These are phyloP conservation scores for Agonopterix arenella DNA, from an alignment of 2,888 invertebrate genomes.

Conservation along the genomic window DNA sequence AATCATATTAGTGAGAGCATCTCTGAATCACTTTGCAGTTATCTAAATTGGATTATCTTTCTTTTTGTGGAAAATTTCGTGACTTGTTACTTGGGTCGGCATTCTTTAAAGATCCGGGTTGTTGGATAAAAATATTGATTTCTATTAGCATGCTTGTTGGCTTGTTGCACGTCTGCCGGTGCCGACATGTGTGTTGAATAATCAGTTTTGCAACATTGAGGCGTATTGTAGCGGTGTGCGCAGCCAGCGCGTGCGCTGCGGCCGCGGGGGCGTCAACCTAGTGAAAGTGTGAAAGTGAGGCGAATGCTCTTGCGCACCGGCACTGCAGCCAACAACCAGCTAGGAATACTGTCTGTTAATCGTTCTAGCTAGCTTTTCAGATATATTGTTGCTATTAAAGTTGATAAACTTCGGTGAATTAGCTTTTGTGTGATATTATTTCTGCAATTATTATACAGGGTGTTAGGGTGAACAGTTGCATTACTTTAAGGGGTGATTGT, in stretches of 20 bases:
- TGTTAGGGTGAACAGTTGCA: too few species aligned
- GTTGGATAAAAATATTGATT: background rate
- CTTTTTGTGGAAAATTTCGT: conserved; percentile 17
- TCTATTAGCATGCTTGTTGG: conserved; percentile 8
- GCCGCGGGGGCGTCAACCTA: conserved; percentile 62
- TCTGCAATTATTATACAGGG: too few species aligned
- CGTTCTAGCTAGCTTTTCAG: conserved; percentile 18
- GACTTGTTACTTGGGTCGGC: background rate
- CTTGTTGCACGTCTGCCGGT: conserved; percentile 4
- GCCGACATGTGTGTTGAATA: conserved; percentile 45
- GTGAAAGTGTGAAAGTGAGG: conserved; percentile 77
- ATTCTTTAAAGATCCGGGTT: background rate
- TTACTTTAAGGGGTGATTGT: too few species aligned
- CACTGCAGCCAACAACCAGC: conserved; percentile 5
- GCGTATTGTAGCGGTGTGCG: conserved; percentile 24
- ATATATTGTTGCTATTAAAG: conserved; percentile 25
- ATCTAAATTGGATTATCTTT: conserved; percentile 43
- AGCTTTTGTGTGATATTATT: too few species aligned
- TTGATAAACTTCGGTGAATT: background rate
- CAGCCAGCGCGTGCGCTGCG: conserved; percentile 26
- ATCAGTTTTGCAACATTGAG: conserved; percentile 59
- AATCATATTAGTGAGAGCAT: conserved; percentile 27
- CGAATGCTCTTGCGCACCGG: conserved; percentile 48
- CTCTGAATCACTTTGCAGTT: conserved; percentile 35
- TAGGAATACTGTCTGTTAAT: conserved; percentile 17